phyloP scores from a whole-genome alignment of 2,113 vertebrate genomes.

The Puma concolor region DNA sequence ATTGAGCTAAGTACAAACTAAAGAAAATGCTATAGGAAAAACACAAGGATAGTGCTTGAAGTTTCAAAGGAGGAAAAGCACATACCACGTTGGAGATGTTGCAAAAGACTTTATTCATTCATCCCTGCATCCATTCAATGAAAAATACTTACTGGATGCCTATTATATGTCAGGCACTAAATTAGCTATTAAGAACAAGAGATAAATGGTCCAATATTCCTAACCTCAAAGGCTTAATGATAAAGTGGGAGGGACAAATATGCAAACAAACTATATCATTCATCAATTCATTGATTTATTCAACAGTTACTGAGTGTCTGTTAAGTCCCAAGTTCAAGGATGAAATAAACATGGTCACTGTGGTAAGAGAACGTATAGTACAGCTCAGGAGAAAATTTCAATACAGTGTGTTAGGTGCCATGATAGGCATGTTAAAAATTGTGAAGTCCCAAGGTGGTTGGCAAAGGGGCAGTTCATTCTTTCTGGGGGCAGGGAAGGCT shows the following conservation, averaged over 20 bases:
- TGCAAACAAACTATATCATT: not conserved
- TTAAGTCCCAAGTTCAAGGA: not conserved
- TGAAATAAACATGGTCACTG: not conserved
- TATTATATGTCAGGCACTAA: not conserved
- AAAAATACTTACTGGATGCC: not conserved
- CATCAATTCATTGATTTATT: slow-evolving; percentile 18
- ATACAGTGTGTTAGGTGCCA: not conserved
- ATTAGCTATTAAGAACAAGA: not conserved
- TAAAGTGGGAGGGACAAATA: not conserved
- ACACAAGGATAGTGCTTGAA: not conserved
- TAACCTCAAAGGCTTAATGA: not conserved
- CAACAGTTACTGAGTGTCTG: not conserved
- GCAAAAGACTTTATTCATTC: not conserved
- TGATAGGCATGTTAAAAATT: not conserved
- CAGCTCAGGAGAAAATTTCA: not conserved
- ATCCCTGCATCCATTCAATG: not conserved
- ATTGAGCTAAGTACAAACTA: not conserved
- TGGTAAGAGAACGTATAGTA: not conserved
- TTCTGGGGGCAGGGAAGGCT: not conserved
- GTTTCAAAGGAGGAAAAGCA: not conserved
- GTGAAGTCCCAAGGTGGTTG: not conserved
- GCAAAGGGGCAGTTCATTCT: not conserved
- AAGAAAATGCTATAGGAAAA: not conserved
- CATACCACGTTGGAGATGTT: not conserved
- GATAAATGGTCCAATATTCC: not conserved